Base-by-base conservation (phyloP, 2,797 vertebrate species). In the Enteromius trimaculatus region DNA sequence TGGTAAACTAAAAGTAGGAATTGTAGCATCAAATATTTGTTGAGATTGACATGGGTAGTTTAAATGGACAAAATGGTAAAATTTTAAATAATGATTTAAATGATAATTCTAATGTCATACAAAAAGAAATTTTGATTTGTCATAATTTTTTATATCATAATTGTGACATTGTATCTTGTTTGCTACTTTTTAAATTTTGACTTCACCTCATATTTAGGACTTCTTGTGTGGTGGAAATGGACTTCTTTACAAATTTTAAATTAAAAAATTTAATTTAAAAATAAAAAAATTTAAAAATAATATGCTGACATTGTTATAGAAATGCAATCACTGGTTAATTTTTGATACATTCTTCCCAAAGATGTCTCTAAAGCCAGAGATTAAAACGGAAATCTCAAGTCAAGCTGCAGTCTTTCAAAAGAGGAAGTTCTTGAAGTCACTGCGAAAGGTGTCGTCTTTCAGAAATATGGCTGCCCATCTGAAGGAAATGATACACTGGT, bases 401-500 rank as follows among this genome's bases (percentile, higher is more conserved):
- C 19, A 11, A 1, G 13, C 62, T 44, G 60, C 60, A 37, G 17
- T 6, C 26, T 37, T 75, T 47, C 34, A 86, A 85, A 89, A 42
- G 74, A 79, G 29, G 17, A 85, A 21, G 31, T 93, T 94, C 34
- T 76, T 85, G 64, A 89, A 87, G 62, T 86, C 37, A 55, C 9
- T 93, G 17, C 79, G 23, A 71, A 82, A 82, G 11, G 90, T 88
- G 0, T 5, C 86, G 1, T 88, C 90, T 0, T 93, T 95, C 82
- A 62, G 65, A 16, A 88, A 90, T 37, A 47, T 93, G 91, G 62
- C 68, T 1, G 42, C 58, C 1, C 83, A 31, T 34, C 84, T 95
- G 0, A 84, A 92, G 39, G 84, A 92, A 80, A 90, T 92, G 76
- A 90, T 93, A 44, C 7, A 10, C 0, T 94, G 93, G 93, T 95